Conservation (phyloP, 2,797 vertebrate species). For the Crenuchus spilurus region DNA sequence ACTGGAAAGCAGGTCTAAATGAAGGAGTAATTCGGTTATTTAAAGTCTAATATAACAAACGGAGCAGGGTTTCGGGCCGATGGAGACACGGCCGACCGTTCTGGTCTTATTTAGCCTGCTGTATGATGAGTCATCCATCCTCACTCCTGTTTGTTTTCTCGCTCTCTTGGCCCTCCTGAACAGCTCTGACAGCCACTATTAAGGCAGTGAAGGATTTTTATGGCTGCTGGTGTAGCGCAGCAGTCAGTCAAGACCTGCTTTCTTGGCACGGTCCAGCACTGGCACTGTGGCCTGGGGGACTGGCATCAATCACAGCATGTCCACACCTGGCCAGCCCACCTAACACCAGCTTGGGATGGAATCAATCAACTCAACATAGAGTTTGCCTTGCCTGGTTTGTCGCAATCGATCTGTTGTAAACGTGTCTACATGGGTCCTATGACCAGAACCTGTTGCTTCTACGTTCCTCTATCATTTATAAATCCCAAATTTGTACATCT, state of each 20-base stretch:
- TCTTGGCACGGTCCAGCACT: constrained; percentile 1
- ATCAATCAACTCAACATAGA: constrained; percentile 29
- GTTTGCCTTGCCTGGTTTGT: neutral
- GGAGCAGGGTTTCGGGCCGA: too few species aligned
- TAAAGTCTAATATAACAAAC: constrained; percentile 24
- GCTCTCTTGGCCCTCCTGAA: constrained; percentile 25
- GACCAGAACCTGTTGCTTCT: too few species aligned
- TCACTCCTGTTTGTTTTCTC: constrained; percentile 38
- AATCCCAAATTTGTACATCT: too few species aligned
- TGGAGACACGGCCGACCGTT: neutral
- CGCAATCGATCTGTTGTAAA: neutral
- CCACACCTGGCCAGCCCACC: constrained; percentile 5
- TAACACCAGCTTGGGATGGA: constrained; percentile 11
- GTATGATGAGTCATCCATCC: constrained; percentile 30
- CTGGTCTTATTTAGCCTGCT: constrained; percentile 40
- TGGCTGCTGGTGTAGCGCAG: constrained; percentile 17
- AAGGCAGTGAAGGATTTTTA: constrained; percentile 46
- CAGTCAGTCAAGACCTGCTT: constrained; percentile 35
- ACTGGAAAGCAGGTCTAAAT: neutral
- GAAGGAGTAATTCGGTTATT: constrained; percentile 18
- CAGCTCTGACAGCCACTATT: constrained; percentile 34
- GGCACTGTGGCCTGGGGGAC: constrained; percentile 29
- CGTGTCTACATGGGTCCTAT: too few species aligned
- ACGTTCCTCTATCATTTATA: too few species aligned
- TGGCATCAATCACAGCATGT: constrained; percentile 33